phyloP scores from a whole-genome alignment of 2,888 invertebrate species.

The Tholera decimalis region DNA sequence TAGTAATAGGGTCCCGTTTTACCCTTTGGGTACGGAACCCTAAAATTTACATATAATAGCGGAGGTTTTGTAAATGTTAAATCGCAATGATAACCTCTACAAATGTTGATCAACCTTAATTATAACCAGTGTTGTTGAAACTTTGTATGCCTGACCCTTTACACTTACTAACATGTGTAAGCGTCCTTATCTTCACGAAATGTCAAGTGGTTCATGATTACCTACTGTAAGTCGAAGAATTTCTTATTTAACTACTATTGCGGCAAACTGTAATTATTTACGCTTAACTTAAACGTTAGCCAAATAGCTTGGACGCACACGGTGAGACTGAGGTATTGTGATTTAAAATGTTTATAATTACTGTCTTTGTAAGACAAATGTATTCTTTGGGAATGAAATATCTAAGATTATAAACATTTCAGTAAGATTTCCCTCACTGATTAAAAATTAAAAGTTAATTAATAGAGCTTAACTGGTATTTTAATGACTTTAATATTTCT shows the following conservation, averaged over 20 bases:
- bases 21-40: no score
- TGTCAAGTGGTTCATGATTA: conserved; percentile 39
- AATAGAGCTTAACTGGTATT: neutral
- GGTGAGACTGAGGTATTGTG: conserved; percentile 24
- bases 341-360: conserved; percentile 20
- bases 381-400: conserved; percentile 11
- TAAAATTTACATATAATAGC: no score
- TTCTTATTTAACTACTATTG: conserved; percentile 61
- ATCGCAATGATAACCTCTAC: no score
- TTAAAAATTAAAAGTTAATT: conserved; percentile 22
- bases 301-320: conserved; percentile 31
- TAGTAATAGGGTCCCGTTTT: no score
- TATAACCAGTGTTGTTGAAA: no score
- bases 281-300: conserved; percentile 47
- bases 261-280: conserved; percentile 38
- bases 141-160: no score
- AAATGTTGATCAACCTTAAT: no score
- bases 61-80: no score
- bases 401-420: conserved; percentile 6
- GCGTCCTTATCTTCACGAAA: conserved; percentile 28
- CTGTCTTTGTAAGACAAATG: conserved; percentile 36
- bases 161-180: conserved; percentile 19
- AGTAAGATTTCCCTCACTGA: conserved; percentile 43
- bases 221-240: conserved; percentile 54
- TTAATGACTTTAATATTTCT: conserved; percentile 23